Conservation (phyloP, 1,140 invertebrate species). For the Drosophila quadrilineata region DNA sequence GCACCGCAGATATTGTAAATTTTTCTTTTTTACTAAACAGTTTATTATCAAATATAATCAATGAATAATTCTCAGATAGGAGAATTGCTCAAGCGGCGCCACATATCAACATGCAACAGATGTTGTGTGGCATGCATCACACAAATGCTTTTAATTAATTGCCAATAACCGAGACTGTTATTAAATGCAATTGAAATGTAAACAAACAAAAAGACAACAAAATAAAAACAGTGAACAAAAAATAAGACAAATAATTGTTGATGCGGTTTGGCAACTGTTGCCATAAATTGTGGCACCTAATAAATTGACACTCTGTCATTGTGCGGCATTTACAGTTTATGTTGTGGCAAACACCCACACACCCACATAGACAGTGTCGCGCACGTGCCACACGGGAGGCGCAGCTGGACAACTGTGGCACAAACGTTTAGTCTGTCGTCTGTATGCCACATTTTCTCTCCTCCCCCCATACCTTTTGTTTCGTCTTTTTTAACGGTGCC, state of each 20-base stretch:
- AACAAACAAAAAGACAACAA: constrained; percentile 36
- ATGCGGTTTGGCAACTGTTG: constrained; percentile 34
- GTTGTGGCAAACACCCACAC: constrained; percentile 11
- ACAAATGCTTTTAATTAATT: constrained; percentile 53
- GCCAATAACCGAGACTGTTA: constrained; percentile 14
- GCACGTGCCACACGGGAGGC: neutral
- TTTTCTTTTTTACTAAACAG: too few relatives aligned
- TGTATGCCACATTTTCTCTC: neutral
- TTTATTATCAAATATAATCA: too few relatives aligned
- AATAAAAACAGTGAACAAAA: too few relatives aligned
- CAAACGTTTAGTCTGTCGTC: constrained; percentile 6
- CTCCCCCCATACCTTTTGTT: constrained; percentile 5
- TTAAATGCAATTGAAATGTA: constrained; percentile 62
- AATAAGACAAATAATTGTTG: too few relatives aligned
- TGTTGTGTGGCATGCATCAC: too few relatives aligned
- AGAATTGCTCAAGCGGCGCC: too few relatives aligned
- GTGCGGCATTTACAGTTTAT: constrained; percentile 75
- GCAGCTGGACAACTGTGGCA: neutral
- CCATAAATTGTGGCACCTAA: constrained; percentile 76
- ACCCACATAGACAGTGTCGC: too few relatives aligned
- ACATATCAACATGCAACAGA: too few relatives aligned
- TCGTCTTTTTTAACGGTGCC: too few relatives aligned
- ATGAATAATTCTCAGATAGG: too few relatives aligned
- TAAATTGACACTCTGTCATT: constrained; percentile 77
- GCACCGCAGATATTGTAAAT: too few relatives aligned